phyloP scores from a whole-genome alignment of 1,140 invertebrate genomes.

The Globodera ellingtonae region DNA sequence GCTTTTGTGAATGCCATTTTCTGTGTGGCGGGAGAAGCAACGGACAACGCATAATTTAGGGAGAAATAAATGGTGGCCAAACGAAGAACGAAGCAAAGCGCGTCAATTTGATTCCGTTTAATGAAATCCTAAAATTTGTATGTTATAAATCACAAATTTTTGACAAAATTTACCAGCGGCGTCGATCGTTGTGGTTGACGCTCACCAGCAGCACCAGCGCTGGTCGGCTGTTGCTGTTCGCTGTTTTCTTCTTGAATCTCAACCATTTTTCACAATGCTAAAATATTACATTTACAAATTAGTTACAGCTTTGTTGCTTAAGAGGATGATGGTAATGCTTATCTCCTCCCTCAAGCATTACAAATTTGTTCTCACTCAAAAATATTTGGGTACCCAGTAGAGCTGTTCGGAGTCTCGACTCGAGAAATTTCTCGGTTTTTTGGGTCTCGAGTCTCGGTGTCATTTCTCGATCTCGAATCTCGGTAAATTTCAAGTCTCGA shows the following conservation, averaged over 20 bases:
- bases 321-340: background rate
- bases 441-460: no score
- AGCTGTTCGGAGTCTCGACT: no score
- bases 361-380: no score
- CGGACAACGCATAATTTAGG: slow-evolving; percentile 41
- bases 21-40: slow-evolving; percentile 6
- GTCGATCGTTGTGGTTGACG: slow-evolving; percentile 10
- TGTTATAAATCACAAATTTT: slow-evolving; percentile 1
- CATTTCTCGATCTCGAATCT: no score
- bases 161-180: background rate
- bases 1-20: slow-evolving; percentile 45
- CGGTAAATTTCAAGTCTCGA: no score
- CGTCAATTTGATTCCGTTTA: slow-evolving; percentile 34
- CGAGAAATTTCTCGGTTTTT: no score
- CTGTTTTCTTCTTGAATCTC: slow-evolving; percentile 47
- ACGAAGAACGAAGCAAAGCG: slow-evolving; percentile 34
- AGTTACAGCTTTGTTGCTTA: background rate
- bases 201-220: background rate
- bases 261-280: slow-evolving; percentile 33
- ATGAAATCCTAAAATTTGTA: slow-evolving; percentile 40
- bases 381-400: no score
- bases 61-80: slow-evolving; percentile 47
- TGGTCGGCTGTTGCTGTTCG: slow-evolving; percentile 1
- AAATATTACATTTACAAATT: slow-evolving; percentile 6
- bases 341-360: no score